Evolutionary conservation across 2,797 vertebrate species (phyloP), one percentile per base, ranked within the genome.

Genomic region (Lepilemur septentrionalis): DNA sequence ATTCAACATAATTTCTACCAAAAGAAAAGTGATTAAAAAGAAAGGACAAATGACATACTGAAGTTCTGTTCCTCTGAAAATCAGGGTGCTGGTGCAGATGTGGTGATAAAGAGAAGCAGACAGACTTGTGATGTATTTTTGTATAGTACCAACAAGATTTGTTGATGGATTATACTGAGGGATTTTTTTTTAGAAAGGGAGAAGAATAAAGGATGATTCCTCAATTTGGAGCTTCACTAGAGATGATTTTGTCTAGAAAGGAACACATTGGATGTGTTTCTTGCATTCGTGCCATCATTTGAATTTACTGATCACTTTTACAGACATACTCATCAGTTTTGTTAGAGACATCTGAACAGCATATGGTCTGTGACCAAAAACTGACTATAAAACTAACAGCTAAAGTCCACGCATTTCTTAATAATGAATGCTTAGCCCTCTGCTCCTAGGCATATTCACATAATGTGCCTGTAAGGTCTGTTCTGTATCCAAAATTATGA

Each of bases 401-500:
- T 82, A 4, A 95, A 97, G 59, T 86, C 80, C 32, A 46, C 1
- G 22, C 25, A 12, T 70, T 91, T 96, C 83, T 96, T 96, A 96
- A 95, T 96, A 95, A 97, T 73, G 70, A 97, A 95, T 80, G 82
- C 75, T 93, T 92, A 84, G 65, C 55, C 76, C 76, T 95, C 75
- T 93, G 93, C 91, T 95, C 75, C 91, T 72, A 73, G 95, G 89
- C 94, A 88, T 81, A 81, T 75, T 96, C 89, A 79, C 69, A 93
- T 84, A 91, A 91, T 88, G 32, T 93, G 94, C 94, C 97, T 92
- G 81, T 79, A 93, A 98, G 91, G 43, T 75, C 89, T 96, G 30
- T 93, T 95, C 93, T 93, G 80, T 78, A 95, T 82, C 93, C 87
- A 85, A 89, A 96, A 96, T 97, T 97, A 97, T 97, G 96, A 96